A percentile compares a stretch with the other conserved stretches of the same genome.
phyloP scores from a whole-genome alignment of 1,140 invertebrate genomes.

The Zaprionus africanus region DNA sequence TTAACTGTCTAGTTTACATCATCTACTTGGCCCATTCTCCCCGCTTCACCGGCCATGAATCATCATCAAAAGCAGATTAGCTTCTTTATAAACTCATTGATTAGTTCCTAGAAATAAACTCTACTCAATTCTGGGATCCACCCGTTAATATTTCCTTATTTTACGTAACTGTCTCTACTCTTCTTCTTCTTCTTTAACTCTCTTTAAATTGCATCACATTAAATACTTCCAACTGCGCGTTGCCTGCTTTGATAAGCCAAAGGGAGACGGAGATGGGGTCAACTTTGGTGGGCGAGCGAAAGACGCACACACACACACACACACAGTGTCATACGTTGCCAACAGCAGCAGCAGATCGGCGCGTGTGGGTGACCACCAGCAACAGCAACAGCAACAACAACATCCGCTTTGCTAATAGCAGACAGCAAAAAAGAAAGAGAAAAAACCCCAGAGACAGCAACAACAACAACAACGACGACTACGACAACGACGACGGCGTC shows the following conservation, averaged over 20 bases:
- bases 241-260: slow-evolving; percentile 54
- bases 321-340: slow-evolving; percentile 67
- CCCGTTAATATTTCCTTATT: no score
- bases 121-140: no score
- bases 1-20: no score
- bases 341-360: slow-evolving; percentile 40
- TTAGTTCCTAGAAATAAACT: not conserved
- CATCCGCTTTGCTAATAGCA: slow-evolving; percentile 81
- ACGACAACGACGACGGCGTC: slow-evolving; percentile 41
- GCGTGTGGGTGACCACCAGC: slow-evolving; percentile 63
- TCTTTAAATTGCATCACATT: slow-evolving; percentile 12
- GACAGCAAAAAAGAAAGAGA: slow-evolving; percentile 44
- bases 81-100: not conserved
- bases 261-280: slow-evolving; percentile 46
- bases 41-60: not conserved
- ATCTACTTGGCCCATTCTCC: not conserved
- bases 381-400: slow-evolving; percentile 68
- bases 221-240: not conserved
- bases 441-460: slow-evolving; percentile 16
- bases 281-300: slow-evolving; percentile 63
- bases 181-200: not conserved
- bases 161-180: not conserved
- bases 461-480: slow-evolving; percentile 53
- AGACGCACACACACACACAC: slow-evolving; percentile 22
- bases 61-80: not conserved